Percentiles rank a stretch among this genome's conserved stretches.
phyloP scores from a whole-genome alignment of 2,797 vertebrate genomes.

The Anas bahamensis region DNA sequence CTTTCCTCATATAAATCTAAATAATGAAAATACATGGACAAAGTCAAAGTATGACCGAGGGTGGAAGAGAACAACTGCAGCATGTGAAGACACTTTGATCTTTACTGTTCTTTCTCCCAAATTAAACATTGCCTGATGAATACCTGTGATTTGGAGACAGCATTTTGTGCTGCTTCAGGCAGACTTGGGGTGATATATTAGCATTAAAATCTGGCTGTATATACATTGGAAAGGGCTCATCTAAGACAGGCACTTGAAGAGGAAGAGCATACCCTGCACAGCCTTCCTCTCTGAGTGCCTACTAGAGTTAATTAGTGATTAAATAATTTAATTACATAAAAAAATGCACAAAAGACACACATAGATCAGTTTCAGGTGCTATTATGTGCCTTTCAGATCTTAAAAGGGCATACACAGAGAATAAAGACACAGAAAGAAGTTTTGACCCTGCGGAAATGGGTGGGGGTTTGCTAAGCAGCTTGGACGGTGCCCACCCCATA shows the following conservation, averaged over 20 bases:
- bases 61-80: background rate
- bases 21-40: background rate
- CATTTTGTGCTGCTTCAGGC: background rate
- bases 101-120: background rate
- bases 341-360: background rate
- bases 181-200: rapidly evolving
- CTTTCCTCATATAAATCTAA: background rate
- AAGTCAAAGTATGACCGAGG: background rate
- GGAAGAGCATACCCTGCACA: background rate
- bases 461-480: background rate
- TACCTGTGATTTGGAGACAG: background rate
- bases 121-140: background rate
- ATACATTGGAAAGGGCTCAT: background rate
- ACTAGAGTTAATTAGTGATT: conserved; percentile 23
- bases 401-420: background rate
- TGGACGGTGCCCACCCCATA: background rate
- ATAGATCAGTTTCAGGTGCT: background rate
- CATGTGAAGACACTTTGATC: background rate
- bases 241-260: background rate
- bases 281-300: background rate
- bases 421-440: background rate
- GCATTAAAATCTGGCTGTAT: background rate
- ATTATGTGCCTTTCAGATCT: background rate
- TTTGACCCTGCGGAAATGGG: background rate
- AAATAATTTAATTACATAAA: background rate